Conservation (phyloP, 2,113 vertebrate genomes). For the Ceyx melanurus region DNA sequence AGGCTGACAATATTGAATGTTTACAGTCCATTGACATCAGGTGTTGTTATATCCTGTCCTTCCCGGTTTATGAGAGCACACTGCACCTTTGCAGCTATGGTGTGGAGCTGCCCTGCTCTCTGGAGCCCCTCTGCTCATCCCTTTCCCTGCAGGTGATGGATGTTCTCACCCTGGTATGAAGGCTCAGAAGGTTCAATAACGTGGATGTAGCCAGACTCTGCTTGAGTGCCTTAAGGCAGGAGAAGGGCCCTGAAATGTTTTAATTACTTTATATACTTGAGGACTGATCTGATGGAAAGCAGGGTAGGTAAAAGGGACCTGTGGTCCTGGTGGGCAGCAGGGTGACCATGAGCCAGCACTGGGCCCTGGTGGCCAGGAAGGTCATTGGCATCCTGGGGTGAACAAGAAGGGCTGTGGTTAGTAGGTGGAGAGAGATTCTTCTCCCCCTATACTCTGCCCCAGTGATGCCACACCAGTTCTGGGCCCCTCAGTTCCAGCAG, state of each 20-base stretch:
- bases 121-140: background rate
- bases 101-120: background rate
- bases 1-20: background rate
- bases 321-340: no score
- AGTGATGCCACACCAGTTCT: no score
- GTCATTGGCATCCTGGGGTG: no score
- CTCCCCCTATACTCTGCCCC: no score
- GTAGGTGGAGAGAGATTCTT: no score
- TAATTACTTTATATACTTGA: background rate
- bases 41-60: background rate
- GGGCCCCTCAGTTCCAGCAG: no score
- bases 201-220: background rate
- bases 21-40: background rate
- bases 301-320: no score
- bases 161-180: background rate
- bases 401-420: no score
- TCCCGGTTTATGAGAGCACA: background rate
- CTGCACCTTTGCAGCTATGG: accelerated
- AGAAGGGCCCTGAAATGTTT: background rate
- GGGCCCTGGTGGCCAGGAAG: no score
- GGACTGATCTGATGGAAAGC: no score
- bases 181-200: background rate
- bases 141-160: background rate
- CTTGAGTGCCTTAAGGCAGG: background rate
- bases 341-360: no score